These are phyloP conservation scores for Falco punctatus DNA, from an alignment of 2,113 vertebrate genomes.

Conservation along the genomic window DNA sequence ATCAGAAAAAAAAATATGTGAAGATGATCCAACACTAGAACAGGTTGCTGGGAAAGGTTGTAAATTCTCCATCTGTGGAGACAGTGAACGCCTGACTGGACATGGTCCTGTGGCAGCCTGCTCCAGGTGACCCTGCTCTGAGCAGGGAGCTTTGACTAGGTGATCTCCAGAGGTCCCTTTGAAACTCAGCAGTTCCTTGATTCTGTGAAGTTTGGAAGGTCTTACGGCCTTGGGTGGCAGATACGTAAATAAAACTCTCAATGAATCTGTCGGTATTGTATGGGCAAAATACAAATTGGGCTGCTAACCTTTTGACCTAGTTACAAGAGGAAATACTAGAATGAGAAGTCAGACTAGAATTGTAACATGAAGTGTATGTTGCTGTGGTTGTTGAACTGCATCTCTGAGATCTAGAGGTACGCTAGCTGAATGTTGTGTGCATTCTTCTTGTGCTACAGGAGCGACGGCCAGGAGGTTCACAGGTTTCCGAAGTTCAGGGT, in stretches of 20 bases:
- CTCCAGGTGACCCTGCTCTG: neutral
- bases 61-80: neutral
- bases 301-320: neutral
- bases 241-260: neutral
- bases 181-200: neutral
- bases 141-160: neutral
- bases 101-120: neutral
- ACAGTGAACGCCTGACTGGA: neutral
- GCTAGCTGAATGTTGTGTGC: neutral
- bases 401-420: neutral
- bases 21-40: neutral
- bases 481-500: neutral
- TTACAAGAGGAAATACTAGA: neutral
- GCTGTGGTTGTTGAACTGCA: neutral
- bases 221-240: neutral
- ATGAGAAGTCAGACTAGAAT: neutral
- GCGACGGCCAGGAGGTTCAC: neutral
- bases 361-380: neutral
- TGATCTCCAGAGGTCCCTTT: neutral
- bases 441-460: neutral
- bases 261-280: neutral
- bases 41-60: neutral
- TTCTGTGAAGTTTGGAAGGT: neutral
- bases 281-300: neutral
- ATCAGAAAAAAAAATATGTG: neutral